Evolutionary conservation across 2,888 invertebrate species (phyloP), one percentile per base, ranked within the genome.

Genomic region (Liopterus haemorrhoidalis): DNA sequence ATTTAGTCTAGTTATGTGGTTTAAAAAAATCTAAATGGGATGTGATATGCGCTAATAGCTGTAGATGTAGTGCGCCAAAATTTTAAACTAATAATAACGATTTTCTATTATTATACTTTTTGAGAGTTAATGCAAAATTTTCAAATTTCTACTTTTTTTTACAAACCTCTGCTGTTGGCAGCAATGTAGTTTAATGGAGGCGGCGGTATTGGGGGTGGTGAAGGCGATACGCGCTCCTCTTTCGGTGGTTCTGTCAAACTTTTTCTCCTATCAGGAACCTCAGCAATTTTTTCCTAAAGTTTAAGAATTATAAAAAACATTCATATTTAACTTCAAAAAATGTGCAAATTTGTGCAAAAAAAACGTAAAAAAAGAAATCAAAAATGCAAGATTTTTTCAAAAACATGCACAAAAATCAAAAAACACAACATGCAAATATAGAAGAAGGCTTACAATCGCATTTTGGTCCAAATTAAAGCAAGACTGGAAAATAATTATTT

Each of bases 121-220:
- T n/a, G 25, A 25, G 11, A 25, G 25, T 1, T 25, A 25, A 25
- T 25, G 11, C 12, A 12, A 25, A 25, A 11, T 4, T 25, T 25
- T 9, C 9, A 25, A 9, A n/a, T 25, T 25, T 25, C 9, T 25
- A 25, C 11, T 25, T 25, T 2, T 25, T 25, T 25, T 25, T n/a
- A 25, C 9, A n/a, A 25, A 3, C 25, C 12, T 12, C n/a, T n/a
- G n/a, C n/a, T n/a, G n/a, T n/a, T n/a, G n/a, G n/a, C n/a, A n/a
- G 25, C 63, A 11, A 65, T 64, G 53, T 81, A 81, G 64, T 79
- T 75, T 47, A 73, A 60, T 44, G 81, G 81, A 54, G 79, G 70
- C 41, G 81, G 80, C 50, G 81, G 81, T 52, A 81, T 71, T 47
- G 80, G 79, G 44, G 78, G 78, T 36, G 81, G 84, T 64, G 78